Base-by-base conservation (phyloP, 2,113 vertebrate species). In the Pituophis catenifer region DNA sequence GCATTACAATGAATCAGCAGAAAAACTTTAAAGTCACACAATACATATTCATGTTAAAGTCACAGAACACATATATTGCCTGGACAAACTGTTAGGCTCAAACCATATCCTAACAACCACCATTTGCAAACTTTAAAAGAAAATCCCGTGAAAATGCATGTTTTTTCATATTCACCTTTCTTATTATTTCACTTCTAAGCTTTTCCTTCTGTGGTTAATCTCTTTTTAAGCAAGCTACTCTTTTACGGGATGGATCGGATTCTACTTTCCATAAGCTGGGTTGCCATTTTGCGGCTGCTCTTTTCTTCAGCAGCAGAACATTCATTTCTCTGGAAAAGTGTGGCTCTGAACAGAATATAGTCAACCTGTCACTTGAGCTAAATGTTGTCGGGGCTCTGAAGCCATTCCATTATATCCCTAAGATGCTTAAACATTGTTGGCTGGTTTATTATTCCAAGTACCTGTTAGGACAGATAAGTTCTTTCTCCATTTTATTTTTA, bases 381-480 rank as follows among this genome's bases (percentile, higher is more conserved):
- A 92, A 53, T 93, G 86, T 91, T 95, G 12, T 44, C 70, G 21
- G 70, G 89, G 19, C 38, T 91, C 1, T 10, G 85, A 89, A 94
- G 19, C 10, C 75, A 38, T 90, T 86, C 70, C 75, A 38, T n/a
- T 81, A 23, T 70, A 52, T 38, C 59, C 19, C 29, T 33, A 81
- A 91, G 90, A 85, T 52, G 33, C 75, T 89, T 44, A 58, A 90
- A 90, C 33, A 38, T 75, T 54, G 48, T 65, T 91, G 86, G 86
- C 24, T 53, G 90, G 70, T 29, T 94, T 92, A 90, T 90, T 86
- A 58, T 88, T 52, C 53, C 88, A 92, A 58, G 54, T 93, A 81
- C 29, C 62, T 65, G 86, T 85, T 81, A 89, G 86, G 93, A 75
- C 89, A 94, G 24, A 54, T 4, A 38, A 87, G 52, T n/a, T 59